These are phyloP conservation scores for Andrena haemorrhoa DNA, from an alignment of 2,888 invertebrate species.

Conservation along the genomic window DNA sequence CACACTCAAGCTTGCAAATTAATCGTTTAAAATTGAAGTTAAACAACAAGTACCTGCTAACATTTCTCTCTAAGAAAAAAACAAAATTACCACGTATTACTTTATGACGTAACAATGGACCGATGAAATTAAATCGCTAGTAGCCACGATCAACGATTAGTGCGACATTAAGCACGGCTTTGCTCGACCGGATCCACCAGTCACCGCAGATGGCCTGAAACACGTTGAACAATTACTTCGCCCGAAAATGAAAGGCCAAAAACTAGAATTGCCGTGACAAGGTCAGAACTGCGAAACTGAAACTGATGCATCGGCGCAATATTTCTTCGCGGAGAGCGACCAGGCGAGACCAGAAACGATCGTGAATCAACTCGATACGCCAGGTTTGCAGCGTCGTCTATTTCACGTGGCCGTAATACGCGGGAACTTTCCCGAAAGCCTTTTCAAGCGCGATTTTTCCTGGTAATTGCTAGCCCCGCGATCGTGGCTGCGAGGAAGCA, in stretches of 20 bases:
- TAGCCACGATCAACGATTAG: too few species aligned
- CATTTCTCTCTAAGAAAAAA: too few species aligned
- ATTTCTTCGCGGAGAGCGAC: conserved; percentile 3
- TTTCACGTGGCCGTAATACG: not conserved
- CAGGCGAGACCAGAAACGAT: conserved; percentile 16
- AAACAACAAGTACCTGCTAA: too few species aligned
- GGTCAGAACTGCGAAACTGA: not conserved
- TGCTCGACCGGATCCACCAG: not conserved
- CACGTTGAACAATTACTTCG: not conserved
- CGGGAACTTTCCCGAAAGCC: conserved; percentile 5
- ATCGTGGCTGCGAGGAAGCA: not conserved
- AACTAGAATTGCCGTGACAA: not conserved
- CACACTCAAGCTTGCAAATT: too few species aligned
- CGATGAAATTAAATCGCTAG: too few species aligned
- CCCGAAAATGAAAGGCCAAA: not conserved
- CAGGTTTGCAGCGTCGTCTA: not conserved
- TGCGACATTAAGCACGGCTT: too few species aligned
- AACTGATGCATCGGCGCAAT: not conserved
- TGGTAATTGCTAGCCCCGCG: not conserved
- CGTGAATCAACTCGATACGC: not conserved
- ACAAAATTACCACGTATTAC: too few species aligned
- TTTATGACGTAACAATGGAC: too few species aligned
- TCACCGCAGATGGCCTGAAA: not conserved
- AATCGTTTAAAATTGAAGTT: too few species aligned
- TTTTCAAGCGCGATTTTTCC: conserved; percentile 10